These are phyloP conservation scores for Macaria liturata DNA, from an alignment of 2,888 invertebrate species.

Conservation along the genomic window DNA sequence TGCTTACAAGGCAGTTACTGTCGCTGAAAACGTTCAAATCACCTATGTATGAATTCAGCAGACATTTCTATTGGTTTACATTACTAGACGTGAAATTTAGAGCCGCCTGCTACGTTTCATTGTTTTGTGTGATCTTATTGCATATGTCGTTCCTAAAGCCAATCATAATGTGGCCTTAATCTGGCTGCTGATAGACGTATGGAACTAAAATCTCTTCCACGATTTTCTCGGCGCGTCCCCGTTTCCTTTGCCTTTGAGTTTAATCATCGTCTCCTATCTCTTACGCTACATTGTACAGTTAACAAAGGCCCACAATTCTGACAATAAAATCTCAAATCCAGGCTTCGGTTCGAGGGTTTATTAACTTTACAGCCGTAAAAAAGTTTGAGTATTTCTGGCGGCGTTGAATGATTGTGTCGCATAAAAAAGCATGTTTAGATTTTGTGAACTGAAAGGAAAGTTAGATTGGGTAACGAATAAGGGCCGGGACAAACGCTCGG, in stretches of 20 bases:
- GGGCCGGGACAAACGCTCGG: conserved; percentile 24
- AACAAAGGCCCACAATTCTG: conserved; percentile 20
- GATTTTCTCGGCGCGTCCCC: not conserved
- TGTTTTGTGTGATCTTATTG: too few relatives aligned
- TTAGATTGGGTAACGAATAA: conserved; percentile 27
- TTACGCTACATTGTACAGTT: conserved; percentile 23
- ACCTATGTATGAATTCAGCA: too few relatives aligned
- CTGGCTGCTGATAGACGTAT: too few relatives aligned
- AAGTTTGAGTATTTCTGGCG: conserved; percentile 13
- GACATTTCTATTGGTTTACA: too few relatives aligned
- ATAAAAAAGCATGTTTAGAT: conserved; percentile 21
- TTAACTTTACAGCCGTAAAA: conserved; percentile 14
- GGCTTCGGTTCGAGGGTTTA: conserved; percentile 18
- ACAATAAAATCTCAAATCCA: conserved; percentile 23
- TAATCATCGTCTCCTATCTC: conserved; percentile 22
- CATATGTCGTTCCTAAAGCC: too few relatives aligned
- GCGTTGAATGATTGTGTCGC: conserved; percentile 17
- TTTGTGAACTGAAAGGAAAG: conserved; percentile 17
- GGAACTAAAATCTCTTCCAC: too few relatives aligned
- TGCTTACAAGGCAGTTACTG: too few relatives aligned
- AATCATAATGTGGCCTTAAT: too few relatives aligned
- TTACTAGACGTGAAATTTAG: too few relatives aligned
- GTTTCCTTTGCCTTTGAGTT: conserved; percentile 13
- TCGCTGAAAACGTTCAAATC: too few relatives aligned
- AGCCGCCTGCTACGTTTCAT: too few relatives aligned